Evolutionary conservation across 2,888 invertebrate species (phyloP), one percentile per base, ranked within the genome.

Genomic region (Neoascia interrupta): DNA sequence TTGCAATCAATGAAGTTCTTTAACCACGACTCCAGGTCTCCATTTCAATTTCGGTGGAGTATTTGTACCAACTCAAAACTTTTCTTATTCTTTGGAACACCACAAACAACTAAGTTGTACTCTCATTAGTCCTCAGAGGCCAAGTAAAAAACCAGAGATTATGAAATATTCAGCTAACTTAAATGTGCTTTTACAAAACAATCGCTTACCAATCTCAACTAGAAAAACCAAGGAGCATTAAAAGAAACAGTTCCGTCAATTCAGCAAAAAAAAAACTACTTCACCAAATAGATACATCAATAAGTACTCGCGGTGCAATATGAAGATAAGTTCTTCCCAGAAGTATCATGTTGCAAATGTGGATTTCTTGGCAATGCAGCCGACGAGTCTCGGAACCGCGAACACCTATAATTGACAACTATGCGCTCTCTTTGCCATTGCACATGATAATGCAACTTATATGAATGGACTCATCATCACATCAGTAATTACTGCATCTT

Each of bases 401-500:
- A 51, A 13, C 43, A 66, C 28, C 60, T 73, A n/a, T n/a, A 61
- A 79, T 76, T 60, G 47, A 66, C 63, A 60, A 56, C 47, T 72
- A 43, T 60, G 36, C 45, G 34, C 53, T 53, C 34, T 53, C 63
- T 60, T 5, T 47, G 10, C 36, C 51, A 47, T n/a, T 45, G 58
- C 10, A 31, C 58, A 37, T 26, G 16, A 53, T n/a, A 60, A 36
- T 63, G 31, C 43, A 64, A 51, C 23, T 53, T 58, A 66, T n/a
- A n/a, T 66, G 64, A 76, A 70, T 76, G 70, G 31, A 60, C 31
- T 37, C n/a, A n/a, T n/a, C n/a, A n/a, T n/a, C n/a, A n/a, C 19
- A 58, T 21, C 76, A 76, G 76, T 76, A 66, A 72, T 72, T 72
- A 66, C 28, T 64, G 76, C 19, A 76, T 64, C 58, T 72, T 73